Base-by-base conservation (phyloP, 1,140 invertebrate species). In the Euura lappo region DNA sequence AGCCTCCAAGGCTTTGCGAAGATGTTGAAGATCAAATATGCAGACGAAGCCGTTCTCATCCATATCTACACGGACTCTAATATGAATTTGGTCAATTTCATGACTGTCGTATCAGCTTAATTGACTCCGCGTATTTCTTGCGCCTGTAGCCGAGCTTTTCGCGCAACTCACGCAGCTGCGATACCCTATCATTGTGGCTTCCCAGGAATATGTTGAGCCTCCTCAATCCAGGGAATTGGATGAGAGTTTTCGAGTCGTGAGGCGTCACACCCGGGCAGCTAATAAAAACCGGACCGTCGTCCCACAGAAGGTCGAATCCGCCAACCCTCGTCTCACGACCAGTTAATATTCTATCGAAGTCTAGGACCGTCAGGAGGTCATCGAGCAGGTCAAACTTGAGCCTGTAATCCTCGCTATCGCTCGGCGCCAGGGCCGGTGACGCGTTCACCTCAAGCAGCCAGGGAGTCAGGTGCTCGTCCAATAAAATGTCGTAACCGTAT, bases 371-470 rank as follows among this genome's bases (percentile, higher is more conserved):
- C 6, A 88, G 74, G 0, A 85, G 82, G 74, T 89, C 88, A 71
- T 87, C 83, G 44, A 89, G 70, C 3, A 89, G 72, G 60, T 85
- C 81, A 73, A 84, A 88, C 72, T 89, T 89, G 28, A 89, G 69
- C 10, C 81, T 76, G 72, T 87, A 85, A 77, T 92, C 91, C 74
- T 89, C 89, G 44, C 85, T 85, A 70, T 90, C 91, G 2, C 91
- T 92, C n/a, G 90, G 88, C 3, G 88, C 89, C 67, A 93, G 80
- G 44, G 91, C 90, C 0, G 92, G 92, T 13, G 91, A 92, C 10
- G 93, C 88, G 80, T 93, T 93, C 60, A 90, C 86, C 79, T 93
- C 92, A 51, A 92, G 80, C 11, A 93, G 79, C 91, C 92, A 93
- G 44, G 92, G 91, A 72, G 85, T 89, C 45, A 92, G 77, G 70